These are phyloP conservation scores for Cephus rjabovi DNA, from an alignment of 2,888 invertebrate genomes.

Conservation along the genomic window DNA sequence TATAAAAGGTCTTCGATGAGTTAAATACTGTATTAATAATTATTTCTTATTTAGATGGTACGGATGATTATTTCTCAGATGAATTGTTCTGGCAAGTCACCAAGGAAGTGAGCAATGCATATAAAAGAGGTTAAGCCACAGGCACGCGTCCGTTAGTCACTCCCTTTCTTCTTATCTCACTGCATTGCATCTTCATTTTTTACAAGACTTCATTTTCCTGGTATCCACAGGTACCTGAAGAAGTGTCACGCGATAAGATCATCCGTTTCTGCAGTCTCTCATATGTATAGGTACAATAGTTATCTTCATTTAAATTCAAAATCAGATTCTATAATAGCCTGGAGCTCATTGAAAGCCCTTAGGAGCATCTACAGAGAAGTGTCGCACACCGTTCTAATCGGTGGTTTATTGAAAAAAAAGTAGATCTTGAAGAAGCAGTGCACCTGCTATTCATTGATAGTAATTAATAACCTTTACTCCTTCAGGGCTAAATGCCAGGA, in stretches of 20 bases:
- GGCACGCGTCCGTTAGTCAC: conserved; percentile 12
- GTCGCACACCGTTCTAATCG: neutral
- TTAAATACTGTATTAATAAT: neutral
- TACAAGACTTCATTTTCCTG: neutral
- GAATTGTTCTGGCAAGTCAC: neutral
- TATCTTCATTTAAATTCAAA: neutral
- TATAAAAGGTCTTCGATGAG: neutral
- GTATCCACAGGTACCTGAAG: neutral
- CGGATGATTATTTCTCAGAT: neutral
- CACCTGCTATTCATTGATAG: neutral
- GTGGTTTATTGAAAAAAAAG: neutral
- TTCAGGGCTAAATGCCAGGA: neutral
- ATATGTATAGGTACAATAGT: neutral
- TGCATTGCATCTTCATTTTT: conserved; percentile 6
- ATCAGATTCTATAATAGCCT: neutral
- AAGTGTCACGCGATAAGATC: neutral
- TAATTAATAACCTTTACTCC: neutral
- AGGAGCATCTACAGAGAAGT: neutral
- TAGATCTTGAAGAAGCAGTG: neutral
- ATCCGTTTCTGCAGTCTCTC: neutral
- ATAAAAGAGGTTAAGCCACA: neutral
- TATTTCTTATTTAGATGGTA: neutral
- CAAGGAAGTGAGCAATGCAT: neutral
- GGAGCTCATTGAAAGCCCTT: neutral
- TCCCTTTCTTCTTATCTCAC: conserved; percentile 1